Evolutionary conservation across 2,797 vertebrate species (phyloP), one percentile per base, ranked within the genome.

Genomic region (Holocentrus rufus): DNA sequence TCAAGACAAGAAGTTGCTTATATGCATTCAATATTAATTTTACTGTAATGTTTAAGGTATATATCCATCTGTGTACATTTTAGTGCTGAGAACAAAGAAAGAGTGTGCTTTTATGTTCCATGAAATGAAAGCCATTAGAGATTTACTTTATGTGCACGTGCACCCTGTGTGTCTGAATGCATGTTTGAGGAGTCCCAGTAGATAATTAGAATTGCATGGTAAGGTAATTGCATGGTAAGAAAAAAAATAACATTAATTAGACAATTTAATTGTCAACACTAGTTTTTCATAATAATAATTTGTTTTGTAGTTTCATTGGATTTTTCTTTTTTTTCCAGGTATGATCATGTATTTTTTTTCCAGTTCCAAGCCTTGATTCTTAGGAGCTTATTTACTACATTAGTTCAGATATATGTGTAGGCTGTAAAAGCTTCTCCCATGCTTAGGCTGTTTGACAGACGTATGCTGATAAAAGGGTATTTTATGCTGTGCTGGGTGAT

Each of bases 361-460:
- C 42, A 56, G 23, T 58, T 34, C 23, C 25, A 20, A 54, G n/a
- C 42, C 1, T 0, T 20, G 30, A 42, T 36, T 58, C 7, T 70
- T 71, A 80, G 50, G 18, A 62, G 70, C 60, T 63, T 31, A 47
- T 50, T 31, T 34, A 70, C 69, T 49, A 69, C 52, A 62, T 57
- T 67, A 42, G 62, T 17, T 3, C 27, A 54, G 55, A 62, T 56
- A 44, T 36, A 55, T 65, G 34, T 25, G 11, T 47, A 59, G 25
- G 30, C 4, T 34, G 56, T 25, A 4, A 44, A n/a, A 60, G 25
- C 6, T 10, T 11, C 20, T 56, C 27, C 52, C 46, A 8, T 65
- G 55, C 31, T 55, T 50, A 49, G 62, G 36, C 30, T 55, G 34
- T 74, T 72, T 78, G 57, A 44, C 31, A 62, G 22, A 64, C 65